Evolutionary conservation across 2,888 invertebrate species (phyloP), one percentile per base, ranked within the genome.

Genomic region (Brachypalpus laphriformis): DNA sequence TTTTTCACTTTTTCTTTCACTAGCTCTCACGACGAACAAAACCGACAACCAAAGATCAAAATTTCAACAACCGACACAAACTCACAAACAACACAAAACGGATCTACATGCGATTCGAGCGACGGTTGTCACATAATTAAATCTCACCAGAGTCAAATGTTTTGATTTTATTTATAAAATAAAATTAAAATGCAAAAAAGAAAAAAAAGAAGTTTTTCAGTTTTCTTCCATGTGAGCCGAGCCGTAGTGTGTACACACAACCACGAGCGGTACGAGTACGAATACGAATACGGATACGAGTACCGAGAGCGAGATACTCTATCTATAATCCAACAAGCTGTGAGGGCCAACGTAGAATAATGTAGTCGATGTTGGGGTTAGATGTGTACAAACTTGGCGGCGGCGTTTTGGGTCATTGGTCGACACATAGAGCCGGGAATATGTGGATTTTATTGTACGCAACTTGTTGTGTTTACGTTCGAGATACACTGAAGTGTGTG

Each of bases 401-500:
- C 56, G 57, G 72, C 68, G 28, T 66, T 72, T 72, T 78, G 71
- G 66, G 78, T 83, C 72, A 82, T 72, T 82, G 78, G 76, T 81
- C 72, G 68, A 51, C 9, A 42, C 45, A 25, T 5, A 47, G 59
- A 47, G 59, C 56, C 42, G 72, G 56, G 22, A 59, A 45, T 11
- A 7, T 42, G 81, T 83, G 68, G 68, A 65, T 61, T 47, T 28
- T 56, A 51, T 68, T 28, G 47, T 8, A 8, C 45, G 54, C 74
- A 83, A 83, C 83, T n/a, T 80, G 83, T 83, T 83, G 83, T 83
- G 83, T 83, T 83, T 83, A 83, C 80, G 80, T 83, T 83, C 57
- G 74, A 80, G 34, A 61, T 34, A 59, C 37, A 25, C 25, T 47
- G 14, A 14, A 25, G 37, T 65, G 3, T 40, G 68, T 70, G 74